A percentile compares a stretch with the other conserved stretches of the same genome.
These are phyloP conservation scores for Drosophila putrida DNA, from an alignment of 2,888 invertebrate species.

Conservation along the genomic window DNA sequence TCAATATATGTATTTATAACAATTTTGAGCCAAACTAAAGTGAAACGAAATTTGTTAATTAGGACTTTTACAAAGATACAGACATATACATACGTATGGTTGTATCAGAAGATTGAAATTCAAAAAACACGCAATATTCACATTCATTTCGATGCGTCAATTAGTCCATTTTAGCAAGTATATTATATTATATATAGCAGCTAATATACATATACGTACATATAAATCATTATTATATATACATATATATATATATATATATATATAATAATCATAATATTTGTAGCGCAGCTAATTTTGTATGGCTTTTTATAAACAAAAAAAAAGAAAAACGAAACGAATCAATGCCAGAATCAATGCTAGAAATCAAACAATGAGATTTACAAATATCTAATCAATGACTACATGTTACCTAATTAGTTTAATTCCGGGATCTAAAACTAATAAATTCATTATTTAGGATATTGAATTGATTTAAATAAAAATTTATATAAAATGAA, in stretches of 20 bases:
- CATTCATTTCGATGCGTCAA: conserved; percentile 66
- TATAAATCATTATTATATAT: conserved; percentile 8
- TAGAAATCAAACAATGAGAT: conserved; percentile 51
- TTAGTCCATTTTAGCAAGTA: conserved; percentile 65
- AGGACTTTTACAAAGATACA: conserved; percentile 38
- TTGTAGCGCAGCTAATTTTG: conserved; percentile 58
- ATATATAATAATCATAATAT: conserved; percentile 45
- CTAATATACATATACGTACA: conserved; percentile 29
- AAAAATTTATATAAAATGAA: conserved; percentile 3
- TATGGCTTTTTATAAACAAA: conserved; percentile 63
- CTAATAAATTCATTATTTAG: conserved; percentile 38
- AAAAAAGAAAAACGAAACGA: conserved; percentile 13
- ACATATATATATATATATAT: conserved; percentile 15
- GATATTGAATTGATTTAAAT: conserved; percentile 41
- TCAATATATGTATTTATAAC: conserved; percentile 27
- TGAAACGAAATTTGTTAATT: conserved; percentile 43
- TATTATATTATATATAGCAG: conserved; percentile 28
- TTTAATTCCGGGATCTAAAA: conserved; percentile 57
- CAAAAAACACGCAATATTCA: conserved; percentile 42
- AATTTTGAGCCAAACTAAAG: conserved; percentile 60
- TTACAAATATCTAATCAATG: conserved; percentile 56
- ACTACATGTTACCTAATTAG: conserved; percentile 73
- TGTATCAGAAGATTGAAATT: conserved; percentile 52
- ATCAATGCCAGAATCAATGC: conserved; percentile 45
- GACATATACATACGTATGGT: conserved; percentile 34